Evolutionary conservation across 2,113 vertebrate species (phyloP), one percentile per base, ranked within the genome.

Genomic region (Physeter macrocephalus): DNA sequence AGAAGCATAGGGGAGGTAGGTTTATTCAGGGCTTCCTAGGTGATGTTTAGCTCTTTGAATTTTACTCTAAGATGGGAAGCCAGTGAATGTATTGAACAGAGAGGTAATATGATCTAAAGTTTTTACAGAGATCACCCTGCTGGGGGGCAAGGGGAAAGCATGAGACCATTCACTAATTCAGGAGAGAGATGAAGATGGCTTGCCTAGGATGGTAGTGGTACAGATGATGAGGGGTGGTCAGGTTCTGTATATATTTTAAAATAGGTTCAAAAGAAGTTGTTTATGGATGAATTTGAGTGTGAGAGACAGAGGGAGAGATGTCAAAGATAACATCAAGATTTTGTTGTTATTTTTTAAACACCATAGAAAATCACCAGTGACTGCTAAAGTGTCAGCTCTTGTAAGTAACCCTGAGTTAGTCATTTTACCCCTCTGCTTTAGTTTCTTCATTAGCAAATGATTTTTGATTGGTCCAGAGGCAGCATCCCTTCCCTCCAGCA

Each of bases 1-100:
- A 81, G 39, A 61, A 17, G 3, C n/a, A 15, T 27, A 3, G 0
- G 0, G 61, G 4, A 49, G 39, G 59, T 3, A 11, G 14, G 11
- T 34, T 66, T 34, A n/a, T 57, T 31, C 66, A 14, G 75, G 36
- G 59, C 23, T 75, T 49, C 3, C 0, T 46, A 88, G 14, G 31
- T 46, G 66, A 49, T 49, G 7, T 34, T 11, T 49, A 82, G 31
- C 54, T 81, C 54, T 85, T 41, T 64, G 43, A 43, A 31, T 62
- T 81, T 52, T 71, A 61, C 61, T 85, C 72, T 12, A 61, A 74
- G 82, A 23, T 72, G 8, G 27, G 18, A 82, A 83, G 46, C 67
- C 90, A 82, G 17, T 27, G 31, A 41, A 46, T 46, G 57, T 69
- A 9, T 25, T 64, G 43, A 62, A 46, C 54, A 71, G 15, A 81